Evolutionary conservation across 2,113 vertebrate species (phyloP).

Genomic region (Toxotes jaculatrix): DNA sequence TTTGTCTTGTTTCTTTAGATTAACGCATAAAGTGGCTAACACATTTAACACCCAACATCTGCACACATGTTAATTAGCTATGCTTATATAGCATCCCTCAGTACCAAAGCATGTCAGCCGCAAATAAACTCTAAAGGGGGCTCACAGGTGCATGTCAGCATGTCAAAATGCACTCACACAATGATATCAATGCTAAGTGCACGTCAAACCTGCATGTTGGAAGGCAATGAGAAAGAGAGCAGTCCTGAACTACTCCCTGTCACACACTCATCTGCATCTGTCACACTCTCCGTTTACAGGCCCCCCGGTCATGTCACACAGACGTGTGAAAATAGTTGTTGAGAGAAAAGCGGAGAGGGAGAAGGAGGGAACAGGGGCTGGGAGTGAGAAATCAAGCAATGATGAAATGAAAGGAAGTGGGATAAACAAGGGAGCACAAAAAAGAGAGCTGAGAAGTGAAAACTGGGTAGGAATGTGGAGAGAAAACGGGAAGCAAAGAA

Average conservation of each 20-base stretch:
- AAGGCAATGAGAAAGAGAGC: constrained; percentile 41
- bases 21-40: constrained; percentile 5
- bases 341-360: constrained; percentile 51
- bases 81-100: neutral
- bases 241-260: constrained; percentile 53
- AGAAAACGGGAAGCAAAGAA: constrained; percentile 43
- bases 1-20: neutral
- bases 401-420: constrained; percentile 63
- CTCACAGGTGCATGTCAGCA: constrained; percentile 31
- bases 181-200: constrained; percentile 53
- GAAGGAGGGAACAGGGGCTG: constrained; percentile 44
- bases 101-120: constrained; percentile 10
- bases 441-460: constrained; percentile 56
- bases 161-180: constrained; percentile 46
- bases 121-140: constrained; percentile 33
- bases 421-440: constrained; percentile 62
- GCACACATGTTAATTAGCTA: constrained; percentile 25
- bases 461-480: constrained; percentile 10
- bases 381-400: constrained; percentile 58
- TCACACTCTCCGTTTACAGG: constrained; percentile 66
- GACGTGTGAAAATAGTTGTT: constrained; percentile 63
- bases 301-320: constrained; percentile 69
- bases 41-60: neutral
- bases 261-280: constrained; percentile 72
- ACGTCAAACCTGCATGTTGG: constrained; percentile 47